Evolutionary conservation across 2,113 vertebrate genomes (phyloP).

Genomic region (Tautogolabrus adspersus): DNA sequence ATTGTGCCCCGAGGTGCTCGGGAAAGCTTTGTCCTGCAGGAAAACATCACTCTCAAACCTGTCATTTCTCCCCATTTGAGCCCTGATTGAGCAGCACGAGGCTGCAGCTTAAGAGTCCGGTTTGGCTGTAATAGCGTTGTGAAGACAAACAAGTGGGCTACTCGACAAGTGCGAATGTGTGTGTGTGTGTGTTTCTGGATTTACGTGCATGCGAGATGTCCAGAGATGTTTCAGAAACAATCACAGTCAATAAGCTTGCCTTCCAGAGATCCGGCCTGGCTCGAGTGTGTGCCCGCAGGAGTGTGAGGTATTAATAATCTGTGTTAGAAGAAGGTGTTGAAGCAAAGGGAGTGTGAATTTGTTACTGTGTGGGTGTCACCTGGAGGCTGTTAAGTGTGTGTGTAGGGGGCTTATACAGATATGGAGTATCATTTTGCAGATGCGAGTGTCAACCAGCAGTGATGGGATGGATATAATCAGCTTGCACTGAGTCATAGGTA

Average conservation of each 20-base stretch:
- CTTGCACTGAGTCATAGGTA: neutral
- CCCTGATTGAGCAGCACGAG: conserved; percentile 57
- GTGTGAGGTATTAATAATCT: conserved; percentile 63
- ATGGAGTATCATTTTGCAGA: conserved; percentile 6
- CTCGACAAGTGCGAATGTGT: conserved; percentile 14
- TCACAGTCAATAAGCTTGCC: conserved; percentile 52
- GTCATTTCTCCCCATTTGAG: conserved; percentile 62
- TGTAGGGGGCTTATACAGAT: neutral
- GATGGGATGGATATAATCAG: neutral
- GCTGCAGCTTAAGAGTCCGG: conserved; percentile 52
- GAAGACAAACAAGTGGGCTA: conserved; percentile 20
- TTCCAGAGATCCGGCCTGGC: conserved; percentile 14
- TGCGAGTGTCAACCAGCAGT: neutral
- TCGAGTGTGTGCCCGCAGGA: conserved; percentile 17
- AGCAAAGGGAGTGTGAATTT: conserved; percentile 52
- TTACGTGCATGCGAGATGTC: conserved; percentile 8
- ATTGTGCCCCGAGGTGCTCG: conserved; percentile 62
- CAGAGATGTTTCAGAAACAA: conserved; percentile 55
- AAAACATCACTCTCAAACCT: conserved; percentile 59
- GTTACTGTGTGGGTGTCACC: conserved; percentile 36
- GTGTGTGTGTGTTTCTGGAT: conserved; percentile 17
- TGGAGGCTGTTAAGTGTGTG: conserved; percentile 13
- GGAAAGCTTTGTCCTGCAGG: conserved; percentile 64
- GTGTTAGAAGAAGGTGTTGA: conserved; percentile 56
- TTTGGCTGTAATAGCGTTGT: conserved; percentile 33